A percentile compares a stretch with the other conserved stretches of the same genome.
phyloP scores from a whole-genome alignment of 2,113 vertebrate genomes.

The Myrmophylax atrothorax region DNA sequence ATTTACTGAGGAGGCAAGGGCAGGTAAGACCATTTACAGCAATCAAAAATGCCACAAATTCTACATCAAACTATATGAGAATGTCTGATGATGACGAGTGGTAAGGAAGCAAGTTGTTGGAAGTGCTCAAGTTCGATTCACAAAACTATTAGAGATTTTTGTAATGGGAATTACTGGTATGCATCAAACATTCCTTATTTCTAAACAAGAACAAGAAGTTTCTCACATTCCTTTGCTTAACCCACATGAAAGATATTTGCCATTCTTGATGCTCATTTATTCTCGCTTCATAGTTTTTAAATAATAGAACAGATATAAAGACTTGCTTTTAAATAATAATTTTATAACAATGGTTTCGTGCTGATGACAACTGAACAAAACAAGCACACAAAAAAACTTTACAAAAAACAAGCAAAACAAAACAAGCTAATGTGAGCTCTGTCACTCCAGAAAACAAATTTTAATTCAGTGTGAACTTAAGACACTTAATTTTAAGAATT shows the following conservation, averaged over 20 bases:
- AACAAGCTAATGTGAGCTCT: not conserved
- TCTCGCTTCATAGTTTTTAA: constrained; percentile 11
- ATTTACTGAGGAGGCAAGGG: not conserved
- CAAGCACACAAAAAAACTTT: not conserved
- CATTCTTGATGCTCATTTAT: constrained; percentile 60
- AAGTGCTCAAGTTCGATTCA: not conserved
- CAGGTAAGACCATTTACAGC: not conserved
- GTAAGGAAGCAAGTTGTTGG: not conserved
- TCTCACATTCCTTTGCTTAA: constrained; percentile 51
- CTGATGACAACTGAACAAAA: not conserved
- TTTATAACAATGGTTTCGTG: not conserved
- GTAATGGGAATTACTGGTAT: constrained; percentile 22
- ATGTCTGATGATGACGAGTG: not conserved
- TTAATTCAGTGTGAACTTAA: not conserved
- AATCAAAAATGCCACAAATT: not conserved
- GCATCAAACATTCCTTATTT: constrained; percentile 13
- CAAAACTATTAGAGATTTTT: not conserved
- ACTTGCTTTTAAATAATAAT: not conserved
- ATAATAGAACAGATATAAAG: not conserved
- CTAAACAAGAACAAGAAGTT: constrained; percentile 45
- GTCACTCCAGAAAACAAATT: not conserved
- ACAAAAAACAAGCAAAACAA: not conserved
- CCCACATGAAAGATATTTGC: constrained; percentile 54
- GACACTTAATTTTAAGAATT: not conserved
- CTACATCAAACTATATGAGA: not conserved